Percentiles rank a stretch among this genome's conserved stretches.
Evolutionary conservation across 2,888 invertebrate species (phyloP).

Genomic region (Willowsia nigromaculata): DNA sequence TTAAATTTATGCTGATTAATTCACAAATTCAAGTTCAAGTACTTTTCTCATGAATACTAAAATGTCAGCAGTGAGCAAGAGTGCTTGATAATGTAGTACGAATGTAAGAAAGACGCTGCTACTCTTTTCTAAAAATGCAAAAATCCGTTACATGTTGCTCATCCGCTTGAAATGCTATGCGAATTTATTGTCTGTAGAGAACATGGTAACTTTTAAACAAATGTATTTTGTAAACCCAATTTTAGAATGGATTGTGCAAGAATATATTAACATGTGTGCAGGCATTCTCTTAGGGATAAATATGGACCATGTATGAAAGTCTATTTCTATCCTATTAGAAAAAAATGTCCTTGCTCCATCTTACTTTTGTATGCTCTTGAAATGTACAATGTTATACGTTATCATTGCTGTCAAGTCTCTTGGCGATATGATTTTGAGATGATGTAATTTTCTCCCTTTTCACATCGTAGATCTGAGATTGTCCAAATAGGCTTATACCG

Average conservation of each 20-base stretch:
- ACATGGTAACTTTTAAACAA: not conserved
- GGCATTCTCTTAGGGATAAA: too few relatives aligned
- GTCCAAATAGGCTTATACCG: constrained; percentile 31
- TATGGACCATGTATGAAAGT: too few relatives aligned
- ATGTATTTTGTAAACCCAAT: not conserved
- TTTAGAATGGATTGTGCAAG: not conserved
- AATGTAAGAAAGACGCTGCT: not conserved
- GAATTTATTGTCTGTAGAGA: not conserved
- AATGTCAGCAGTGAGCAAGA: not conserved
- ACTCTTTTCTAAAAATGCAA: constrained; percentile 5
- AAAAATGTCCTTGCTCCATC: not conserved
- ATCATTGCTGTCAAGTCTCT: constrained; percentile 17
- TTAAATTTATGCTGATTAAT: constrained; percentile 59
- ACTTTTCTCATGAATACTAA: constrained; percentile 53
- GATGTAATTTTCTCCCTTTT: constrained; percentile 31
- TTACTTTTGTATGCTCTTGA: not conserved
- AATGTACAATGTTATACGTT: not conserved
- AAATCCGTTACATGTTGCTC: constrained; percentile 22
- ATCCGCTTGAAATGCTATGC: not conserved
- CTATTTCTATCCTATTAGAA: not conserved
- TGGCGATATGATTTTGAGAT: constrained; percentile 41
- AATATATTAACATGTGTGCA: not conserved
- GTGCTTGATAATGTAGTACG: not conserved
- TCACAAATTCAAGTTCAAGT: constrained; percentile 51
- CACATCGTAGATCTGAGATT: constrained; percentile 7